Base-by-base conservation (phyloP, 2,888 invertebrate genomes). In the Criorhina ranunculi region DNA sequence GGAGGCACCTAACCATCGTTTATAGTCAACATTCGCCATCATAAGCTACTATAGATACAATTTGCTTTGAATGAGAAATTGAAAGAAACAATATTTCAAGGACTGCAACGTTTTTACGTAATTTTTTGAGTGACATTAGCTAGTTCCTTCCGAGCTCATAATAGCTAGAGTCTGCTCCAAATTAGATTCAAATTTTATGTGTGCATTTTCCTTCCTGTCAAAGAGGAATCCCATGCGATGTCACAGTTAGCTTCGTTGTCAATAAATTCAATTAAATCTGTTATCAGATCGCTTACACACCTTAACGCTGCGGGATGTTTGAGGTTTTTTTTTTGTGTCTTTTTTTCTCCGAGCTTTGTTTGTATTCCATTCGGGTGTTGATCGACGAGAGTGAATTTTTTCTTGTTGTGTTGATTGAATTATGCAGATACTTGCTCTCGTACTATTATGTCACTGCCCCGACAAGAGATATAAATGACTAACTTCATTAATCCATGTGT, bases 401-500 rank as follows among this genome's bases (percentile, higher is more conserved):
- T 12, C 49, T 46, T 11, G 46, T 79, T 83, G 60, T 67, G 67
- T 73, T 79, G 67, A 79, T 78, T 78, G 78, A 83, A 75, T 83
- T 78, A 83, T 79, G 83, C 40, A 79, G 51, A 73, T 69, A 49
- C 49, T 9, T 55, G 35, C 24, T 24, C 24, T 31, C 24, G 67
- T 46, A 37, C 24, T 59, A 57, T 79, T 83, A 83, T 83, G 64
- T 83, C 59, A 80, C 17, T 1, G 19, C 15, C 9, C 17, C 8
- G 17, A 11, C 55, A 33, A 37, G 35, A 44, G 12, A 62, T 42
- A 70, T 78, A 24, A 24, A 46, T 67, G 66, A 78, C 72, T 73
- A 83, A 73, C 62, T 78, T 75, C 51, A 79, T 83, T 79, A 83
- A 79, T 73, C 73, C 67, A 57, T 64, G 73, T 83, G 67, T 64